phyloP scores from a whole-genome alignment of 2,113 vertebrate genomes.

The Malurus cyaneus region DNA sequence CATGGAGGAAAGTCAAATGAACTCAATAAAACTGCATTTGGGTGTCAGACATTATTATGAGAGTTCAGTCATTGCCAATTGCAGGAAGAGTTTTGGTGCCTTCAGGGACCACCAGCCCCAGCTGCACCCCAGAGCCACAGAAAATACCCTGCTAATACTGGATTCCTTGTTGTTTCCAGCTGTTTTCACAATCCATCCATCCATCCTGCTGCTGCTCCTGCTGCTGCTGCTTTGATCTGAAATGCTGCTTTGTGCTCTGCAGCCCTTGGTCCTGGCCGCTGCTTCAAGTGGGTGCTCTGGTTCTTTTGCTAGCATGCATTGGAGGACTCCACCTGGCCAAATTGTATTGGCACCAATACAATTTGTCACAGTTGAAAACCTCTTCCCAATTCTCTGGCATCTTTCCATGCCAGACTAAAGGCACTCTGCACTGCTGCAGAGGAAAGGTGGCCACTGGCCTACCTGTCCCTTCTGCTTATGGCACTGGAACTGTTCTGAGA shows the following conservation, averaged over 20 bases:
- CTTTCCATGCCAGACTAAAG: not conserved
- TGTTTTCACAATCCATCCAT: not conserved
- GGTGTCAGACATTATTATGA: not conserved
- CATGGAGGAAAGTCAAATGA: not conserved
- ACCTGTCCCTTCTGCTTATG: not conserved
- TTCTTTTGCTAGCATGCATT: fast-evolving
- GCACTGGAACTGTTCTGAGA: not conserved
- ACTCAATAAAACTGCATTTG: not conserved
- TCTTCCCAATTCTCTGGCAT: not conserved
- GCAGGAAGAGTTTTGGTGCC: not conserved
- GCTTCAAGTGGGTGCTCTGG: not conserved
- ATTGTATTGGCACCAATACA: not conserved
- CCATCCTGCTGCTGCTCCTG: not conserved
- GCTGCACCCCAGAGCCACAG: not conserved
- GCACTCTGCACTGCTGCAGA: fast-evolving
- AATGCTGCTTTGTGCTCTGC: not conserved
- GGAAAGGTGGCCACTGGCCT: not conserved
- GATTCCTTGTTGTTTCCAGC: not conserved
- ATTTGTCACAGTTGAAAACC: not conserved
- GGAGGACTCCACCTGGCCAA: not conserved
- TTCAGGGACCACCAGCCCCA: not conserved
- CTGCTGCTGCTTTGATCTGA: not conserved
- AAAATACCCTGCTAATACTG: not conserved
- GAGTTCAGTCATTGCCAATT: not conserved
- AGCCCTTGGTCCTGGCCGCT: not conserved